Evolutionary conservation across 1,140 invertebrate species (phyloP).

Genomic region (Eumaeus atala): DNA sequence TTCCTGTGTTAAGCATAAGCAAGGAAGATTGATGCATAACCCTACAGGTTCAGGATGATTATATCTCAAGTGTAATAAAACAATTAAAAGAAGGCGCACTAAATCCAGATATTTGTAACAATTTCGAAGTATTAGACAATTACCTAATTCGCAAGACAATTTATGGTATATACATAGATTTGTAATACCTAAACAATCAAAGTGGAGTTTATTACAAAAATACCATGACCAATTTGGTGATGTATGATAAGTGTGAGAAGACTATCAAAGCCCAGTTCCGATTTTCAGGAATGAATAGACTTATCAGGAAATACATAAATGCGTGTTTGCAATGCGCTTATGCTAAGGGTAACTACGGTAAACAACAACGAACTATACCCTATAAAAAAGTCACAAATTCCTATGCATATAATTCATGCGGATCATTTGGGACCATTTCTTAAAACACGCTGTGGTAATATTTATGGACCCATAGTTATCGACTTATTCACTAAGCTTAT

Average conservation of each 20-base stretch:
- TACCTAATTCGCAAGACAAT: conserved; percentile 1
- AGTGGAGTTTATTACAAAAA: conserved; percentile 23
- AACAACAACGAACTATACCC: conserved; percentile 27
- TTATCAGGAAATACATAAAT: conserved; percentile 32
- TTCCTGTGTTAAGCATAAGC: conserved; percentile 18
- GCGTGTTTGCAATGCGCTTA: conserved; percentile 28
- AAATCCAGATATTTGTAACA: conserved; percentile 13
- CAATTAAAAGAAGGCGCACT: conserved; percentile 10
- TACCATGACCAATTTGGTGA: too few species aligned
- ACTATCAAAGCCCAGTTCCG: conserved; percentile 27
- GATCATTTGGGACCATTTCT: conserved; percentile 42
- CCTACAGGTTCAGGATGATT: conserved; percentile 25
- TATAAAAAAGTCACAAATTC: conserved; percentile 28
- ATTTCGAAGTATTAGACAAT: conserved; percentile 10
- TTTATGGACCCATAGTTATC: conserved; percentile 32
- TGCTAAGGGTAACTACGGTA: conserved; percentile 21
- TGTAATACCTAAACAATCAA: conserved; percentile 27
- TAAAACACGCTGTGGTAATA: conserved; percentile 26
- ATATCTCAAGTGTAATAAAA: conserved; percentile 22
- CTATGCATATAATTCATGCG: conserved; percentile 36
- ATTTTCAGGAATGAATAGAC: conserved; percentile 28
- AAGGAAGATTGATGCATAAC: conserved; percentile 36
- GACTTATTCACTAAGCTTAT: too few species aligned
- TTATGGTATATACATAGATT: conserved; percentile 21
- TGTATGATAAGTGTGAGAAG: conserved; percentile 24